Base-by-base conservation (phyloP, 2,797 vertebrate genomes). In the Okamejei kenojei region DNA sequence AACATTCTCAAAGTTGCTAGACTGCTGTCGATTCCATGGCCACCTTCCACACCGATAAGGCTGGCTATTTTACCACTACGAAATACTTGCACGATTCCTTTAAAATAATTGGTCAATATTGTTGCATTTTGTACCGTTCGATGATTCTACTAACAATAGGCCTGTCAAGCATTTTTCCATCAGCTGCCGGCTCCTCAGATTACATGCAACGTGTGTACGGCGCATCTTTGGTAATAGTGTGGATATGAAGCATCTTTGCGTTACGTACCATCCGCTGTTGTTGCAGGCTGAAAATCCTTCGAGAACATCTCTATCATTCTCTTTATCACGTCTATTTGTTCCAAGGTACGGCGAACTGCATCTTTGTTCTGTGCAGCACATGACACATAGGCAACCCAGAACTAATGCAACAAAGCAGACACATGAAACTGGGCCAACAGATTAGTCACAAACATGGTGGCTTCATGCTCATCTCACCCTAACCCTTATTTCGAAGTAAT, bases 1-100 rank as follows among this genome's bases (percentile, higher is more conserved):
- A 93, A 93, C 78, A 93, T 80, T 23, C 93, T 61, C 93, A 93
- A 84, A 93, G 93, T 26, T 84, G 78, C 93, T 17, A 93, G 93
- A n/a, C 93, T 93, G 29, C 78, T 93, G 78, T 93, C 93, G 10
- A 93, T 82, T 80, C 78, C 78, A 74, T 93, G 93, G 11, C 93
- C 93, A 78, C 93, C n/a, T 78, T 93, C 93, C 58, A 93, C 29
- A 29, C 93, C 93, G 61, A 93, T 93, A 54, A 93, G 93, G 63
- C 78, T 80, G 81, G 77, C 93, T 80, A 93, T 93, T 79, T 93
- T 93, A 26, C 35, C 35, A 45, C 73, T 92, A 0, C 58, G 26
- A 76, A 92, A 92, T 58, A n/a, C 38, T 76, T 92, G 68, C 10
- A 2, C 58, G 45, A 92, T 92, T 92, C 71, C 90, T 92, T 92